A percentile compares a stretch with the other conserved stretches of the same genome.
Evolutionary conservation across 2,113 vertebrate genomes (phyloP).

Genomic region (Notechis scutatus): DNA sequence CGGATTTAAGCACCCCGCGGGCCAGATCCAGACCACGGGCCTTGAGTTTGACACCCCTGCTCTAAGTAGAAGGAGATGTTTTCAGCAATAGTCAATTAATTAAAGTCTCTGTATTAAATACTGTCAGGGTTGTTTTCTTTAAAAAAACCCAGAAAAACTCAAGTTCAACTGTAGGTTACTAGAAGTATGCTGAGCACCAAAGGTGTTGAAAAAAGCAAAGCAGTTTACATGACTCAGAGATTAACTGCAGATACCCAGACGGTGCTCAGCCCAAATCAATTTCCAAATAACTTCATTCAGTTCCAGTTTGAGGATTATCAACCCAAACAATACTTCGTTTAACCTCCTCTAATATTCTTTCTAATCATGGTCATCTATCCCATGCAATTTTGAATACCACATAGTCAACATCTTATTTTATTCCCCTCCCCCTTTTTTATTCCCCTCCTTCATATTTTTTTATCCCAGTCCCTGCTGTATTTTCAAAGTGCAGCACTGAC

Average conservation of each 20-base stretch:
- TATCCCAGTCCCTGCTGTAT: background rate
- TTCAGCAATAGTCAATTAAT: background rate
- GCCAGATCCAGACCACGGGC: too few relatives aligned
- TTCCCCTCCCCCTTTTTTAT: background rate
- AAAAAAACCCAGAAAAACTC: background rate
- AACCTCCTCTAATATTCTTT: background rate
- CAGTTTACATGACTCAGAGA: background rate
- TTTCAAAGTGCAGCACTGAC: background rate
- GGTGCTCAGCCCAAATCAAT: background rate
- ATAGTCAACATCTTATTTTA: background rate
- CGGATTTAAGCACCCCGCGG: too few relatives aligned
- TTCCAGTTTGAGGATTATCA: background rate
- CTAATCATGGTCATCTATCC: background rate
- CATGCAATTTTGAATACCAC: background rate
- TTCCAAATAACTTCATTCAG: background rate
- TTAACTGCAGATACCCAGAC: background rate
- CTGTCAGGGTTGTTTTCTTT: background rate
- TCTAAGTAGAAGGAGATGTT: background rate
- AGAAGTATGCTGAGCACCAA: background rate
- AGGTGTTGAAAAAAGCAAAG: background rate
- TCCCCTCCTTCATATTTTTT: background rate
- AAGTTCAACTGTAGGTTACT: background rate
- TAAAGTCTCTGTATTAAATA: background rate
- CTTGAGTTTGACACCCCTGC: background rate
- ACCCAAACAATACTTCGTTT: background rate